Conservation (phyloP, 2,888 invertebrate genomes). For the Megamerina dolium region DNA sequence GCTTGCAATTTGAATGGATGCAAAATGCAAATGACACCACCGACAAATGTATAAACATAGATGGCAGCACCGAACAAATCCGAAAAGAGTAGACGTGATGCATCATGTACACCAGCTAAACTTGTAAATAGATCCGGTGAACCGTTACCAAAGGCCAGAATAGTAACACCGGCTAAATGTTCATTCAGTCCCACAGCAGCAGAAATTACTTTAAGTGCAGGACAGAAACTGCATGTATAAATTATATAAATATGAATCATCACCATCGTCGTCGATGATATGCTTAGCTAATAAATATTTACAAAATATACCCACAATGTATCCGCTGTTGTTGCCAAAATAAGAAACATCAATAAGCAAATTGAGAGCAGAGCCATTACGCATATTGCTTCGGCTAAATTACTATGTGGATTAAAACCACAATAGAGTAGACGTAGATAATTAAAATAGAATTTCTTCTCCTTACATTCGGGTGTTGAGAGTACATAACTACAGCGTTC, state of each 20-base stretch:
- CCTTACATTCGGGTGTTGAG: constrained; percentile 34
- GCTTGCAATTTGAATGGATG: constrained; percentile 51
- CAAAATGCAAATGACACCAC: constrained; percentile 54
- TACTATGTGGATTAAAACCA: constrained; percentile 26
- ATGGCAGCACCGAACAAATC: constrained; percentile 55
- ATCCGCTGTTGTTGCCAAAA: constrained; percentile 54
- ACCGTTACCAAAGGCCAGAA: constrained; percentile 66
- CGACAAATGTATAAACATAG: constrained; percentile 58
- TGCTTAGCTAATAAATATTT: too few species aligned
- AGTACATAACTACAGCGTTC: constrained; percentile 47
- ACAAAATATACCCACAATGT: constrained; percentile 52
- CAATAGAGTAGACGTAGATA: constrained; percentile 48
- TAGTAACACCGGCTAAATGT: constrained; percentile 59
- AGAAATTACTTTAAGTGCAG: constrained; percentile 51
- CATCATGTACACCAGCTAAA: constrained; percentile 49
- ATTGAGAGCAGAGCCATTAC: constrained; percentile 19
- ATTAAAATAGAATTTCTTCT: constrained; percentile 34
- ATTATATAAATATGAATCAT: not conserved
- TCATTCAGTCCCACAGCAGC: constrained; percentile 51
- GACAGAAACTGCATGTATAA: constrained; percentile 53
- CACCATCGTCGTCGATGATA: too few species aligned
- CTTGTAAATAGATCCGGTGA: constrained; percentile 63
- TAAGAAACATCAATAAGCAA: constrained; percentile 51
- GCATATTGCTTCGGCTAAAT: constrained; percentile 16
- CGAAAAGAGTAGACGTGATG: constrained; percentile 41